Percentiles rank a stretch among this genome's conserved stretches.
Evolutionary conservation across 2,888 invertebrate species (phyloP).

Genomic region (Timandra comae): DNA sequence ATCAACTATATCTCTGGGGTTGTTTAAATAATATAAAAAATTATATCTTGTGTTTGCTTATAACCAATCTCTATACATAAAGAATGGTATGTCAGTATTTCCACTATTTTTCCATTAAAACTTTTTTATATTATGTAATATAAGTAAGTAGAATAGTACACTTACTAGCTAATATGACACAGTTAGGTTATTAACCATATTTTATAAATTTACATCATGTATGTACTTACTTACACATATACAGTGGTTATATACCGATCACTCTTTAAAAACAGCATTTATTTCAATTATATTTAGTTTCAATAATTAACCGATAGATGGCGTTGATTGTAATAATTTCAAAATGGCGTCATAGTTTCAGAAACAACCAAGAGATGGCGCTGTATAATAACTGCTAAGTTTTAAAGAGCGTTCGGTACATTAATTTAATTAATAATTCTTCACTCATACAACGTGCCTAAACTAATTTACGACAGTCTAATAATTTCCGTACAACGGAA

Average conservation of each 20-base stretch:
- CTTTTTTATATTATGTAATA: constrained; percentile 61
- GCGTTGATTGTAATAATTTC: too few relatives aligned
- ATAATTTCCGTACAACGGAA: constrained; percentile 74
- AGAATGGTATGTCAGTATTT: constrained; percentile 53
- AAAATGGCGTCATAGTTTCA: too few relatives aligned
- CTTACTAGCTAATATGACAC: constrained; percentile 74
- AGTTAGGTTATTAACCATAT: constrained; percentile 68
- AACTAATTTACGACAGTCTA: constrained; percentile 73
- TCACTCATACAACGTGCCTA: constrained; percentile 65
- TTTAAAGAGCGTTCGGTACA: constrained; percentile 42
- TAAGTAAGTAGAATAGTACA: constrained; percentile 74
- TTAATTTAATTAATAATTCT: constrained; percentile 34
- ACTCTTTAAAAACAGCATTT: constrained; percentile 31
- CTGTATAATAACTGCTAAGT: constrained; percentile 17
- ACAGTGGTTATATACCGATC: constrained; percentile 51
- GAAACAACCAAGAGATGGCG: constrained; percentile 24
- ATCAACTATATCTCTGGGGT: constrained; percentile 35
- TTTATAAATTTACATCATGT: constrained; percentile 68
- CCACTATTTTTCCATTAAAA: constrained; percentile 63
- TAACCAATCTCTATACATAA: constrained; percentile 30
- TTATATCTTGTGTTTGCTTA: constrained; percentile 35
- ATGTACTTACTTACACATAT: constrained; percentile 74
- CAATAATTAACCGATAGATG: too few relatives aligned
- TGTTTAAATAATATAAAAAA: constrained; percentile 38
- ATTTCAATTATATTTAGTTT: too few relatives aligned